These are phyloP conservation scores for Lasius fuliginosus DNA, from an alignment of 2,888 invertebrate genomes.

Conservation along the genomic window DNA sequence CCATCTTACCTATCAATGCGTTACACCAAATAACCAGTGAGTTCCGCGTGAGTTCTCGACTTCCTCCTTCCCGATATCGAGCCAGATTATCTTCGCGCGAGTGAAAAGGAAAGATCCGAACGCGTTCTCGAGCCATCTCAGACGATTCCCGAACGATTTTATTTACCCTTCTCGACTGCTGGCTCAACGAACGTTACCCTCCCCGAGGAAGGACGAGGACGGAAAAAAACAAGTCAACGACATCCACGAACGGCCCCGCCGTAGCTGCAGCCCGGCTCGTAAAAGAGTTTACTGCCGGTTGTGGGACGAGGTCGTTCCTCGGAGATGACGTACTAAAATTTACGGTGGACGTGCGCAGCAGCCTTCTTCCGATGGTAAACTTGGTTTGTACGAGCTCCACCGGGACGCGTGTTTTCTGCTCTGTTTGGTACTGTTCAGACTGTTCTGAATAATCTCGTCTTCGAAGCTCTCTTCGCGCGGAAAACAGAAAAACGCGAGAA, in stretches of 20 bases:
- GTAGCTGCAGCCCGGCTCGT: conserved; percentile 63
- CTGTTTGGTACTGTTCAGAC: neutral
- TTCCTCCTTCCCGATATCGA: conserved; percentile 47
- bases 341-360: conserved; percentile 67
- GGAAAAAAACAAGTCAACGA: conserved; percentile 75
- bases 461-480: neutral
- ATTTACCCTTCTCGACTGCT: conserved; percentile 62
- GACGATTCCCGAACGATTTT: conserved; percentile 61
- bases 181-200: conserved; percentile 5
- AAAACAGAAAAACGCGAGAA: neutral
- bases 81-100: conserved; percentile 58
- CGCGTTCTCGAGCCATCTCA: conserved; percentile 51
- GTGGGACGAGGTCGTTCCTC: conserved; percentile 79
- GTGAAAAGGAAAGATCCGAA: conserved; percentile 38
- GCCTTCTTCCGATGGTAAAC: conserved; percentile 70
- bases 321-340: conserved; percentile 77
- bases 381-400: conserved; percentile 14
- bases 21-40: conserved; percentile 26
- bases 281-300: conserved; percentile 76
- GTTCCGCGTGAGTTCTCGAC: conserved; percentile 47
- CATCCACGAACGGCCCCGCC: conserved; percentile 64
- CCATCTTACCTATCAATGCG: conserved; percentile 53
- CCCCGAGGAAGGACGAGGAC: conserved; percentile 42
- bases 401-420: conserved; percentile 36
- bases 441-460: conserved; percentile 1